A percentile compares a stretch with the other conserved stretches of the same genome.
These are phyloP conservation scores for Aphelenchoides fujianensis DNA, from an alignment of 1,140 invertebrate species.

Conservation along the genomic window DNA sequence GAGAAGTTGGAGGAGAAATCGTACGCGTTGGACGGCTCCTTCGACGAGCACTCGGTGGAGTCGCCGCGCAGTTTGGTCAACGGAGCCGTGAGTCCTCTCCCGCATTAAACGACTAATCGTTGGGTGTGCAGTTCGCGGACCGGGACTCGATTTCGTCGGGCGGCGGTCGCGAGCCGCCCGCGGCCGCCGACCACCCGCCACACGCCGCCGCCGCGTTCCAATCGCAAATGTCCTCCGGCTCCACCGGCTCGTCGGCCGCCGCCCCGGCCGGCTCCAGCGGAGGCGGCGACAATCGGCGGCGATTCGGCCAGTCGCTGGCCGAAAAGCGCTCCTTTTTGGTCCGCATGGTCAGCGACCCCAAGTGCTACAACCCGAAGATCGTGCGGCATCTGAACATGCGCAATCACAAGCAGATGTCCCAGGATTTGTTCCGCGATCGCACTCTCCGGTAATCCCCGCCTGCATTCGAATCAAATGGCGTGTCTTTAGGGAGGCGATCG, in stretches of 20 bases:
- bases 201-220: background rate
- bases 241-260: constrained; percentile 20
- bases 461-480: background rate
- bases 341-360: constrained; percentile 61
- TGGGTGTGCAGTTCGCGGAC: background rate
- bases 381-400: constrained; percentile 61
- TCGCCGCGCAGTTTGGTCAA: constrained; percentile 9
- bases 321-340: constrained; percentile 60
- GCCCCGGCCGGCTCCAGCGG: constrained; percentile 22
- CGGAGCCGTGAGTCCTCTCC: background rate
- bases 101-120: background rate
- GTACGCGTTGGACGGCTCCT: constrained; percentile 39
- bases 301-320: constrained; percentile 41
- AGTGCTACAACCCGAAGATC: constrained; percentile 62
- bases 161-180: background rate
- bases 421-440: constrained; percentile 56
- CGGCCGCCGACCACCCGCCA: background rate
- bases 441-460: constrained; percentile 57
- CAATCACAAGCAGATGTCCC: constrained; percentile 61
- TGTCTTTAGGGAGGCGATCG: constrained; percentile 49
- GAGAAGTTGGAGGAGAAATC: constrained; percentile 53
- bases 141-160: constrained; percentile 7
- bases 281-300: constrained; percentile 31
- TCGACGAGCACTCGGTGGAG: constrained; percentile 10
- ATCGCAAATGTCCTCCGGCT: background rate